These are phyloP conservation scores for Pipra filicauda DNA, from an alignment of 2,113 vertebrate genomes.

Conservation along the genomic window DNA sequence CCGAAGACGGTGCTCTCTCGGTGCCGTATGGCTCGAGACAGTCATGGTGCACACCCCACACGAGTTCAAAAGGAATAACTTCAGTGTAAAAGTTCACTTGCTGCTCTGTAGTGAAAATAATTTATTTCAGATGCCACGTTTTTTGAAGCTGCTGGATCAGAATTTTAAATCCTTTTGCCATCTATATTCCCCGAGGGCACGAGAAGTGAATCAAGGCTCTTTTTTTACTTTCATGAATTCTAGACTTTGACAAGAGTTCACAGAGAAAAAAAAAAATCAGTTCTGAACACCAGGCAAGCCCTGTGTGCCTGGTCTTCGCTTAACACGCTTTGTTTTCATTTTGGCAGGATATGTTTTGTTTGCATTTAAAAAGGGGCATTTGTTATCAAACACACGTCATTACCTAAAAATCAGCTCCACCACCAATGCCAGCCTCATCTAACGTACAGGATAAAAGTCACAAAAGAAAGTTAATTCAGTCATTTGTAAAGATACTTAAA, in stretches of 20 bases:
- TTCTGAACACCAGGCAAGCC: conserved; percentile 62
- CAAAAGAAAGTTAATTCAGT: conserved; percentile 40
- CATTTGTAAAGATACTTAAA: not conserved
- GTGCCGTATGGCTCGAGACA: not conserved
- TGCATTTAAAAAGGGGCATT: conserved; percentile 51
- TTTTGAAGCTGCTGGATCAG: conserved; percentile 68
- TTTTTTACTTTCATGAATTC: conserved; percentile 69
- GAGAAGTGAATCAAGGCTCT: conserved; percentile 60
- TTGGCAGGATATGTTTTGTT: conserved; percentile 53
- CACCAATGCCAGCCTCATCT: not conserved
- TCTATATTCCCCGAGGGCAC: conserved; percentile 53
- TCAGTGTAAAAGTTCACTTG: conserved; percentile 39
- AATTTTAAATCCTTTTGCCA: conserved; percentile 74
- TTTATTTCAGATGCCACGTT: conserved; percentile 58
- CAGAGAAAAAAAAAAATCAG: conserved; percentile 12
- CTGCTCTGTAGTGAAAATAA: conserved; percentile 61
- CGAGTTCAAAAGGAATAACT: conserved; percentile 64
- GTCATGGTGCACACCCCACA: not conserved
- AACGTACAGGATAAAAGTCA: not conserved
- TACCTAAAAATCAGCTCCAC: conserved; percentile 14
- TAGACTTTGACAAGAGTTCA: conserved; percentile 65
- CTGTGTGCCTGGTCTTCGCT: conserved; percentile 49
- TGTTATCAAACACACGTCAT: conserved; percentile 29
- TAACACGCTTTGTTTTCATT: conserved; percentile 47
- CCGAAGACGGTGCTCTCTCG: not conserved